phyloP scores from a whole-genome alignment of 2,113 vertebrate species.

The Zootoca vivipara region DNA sequence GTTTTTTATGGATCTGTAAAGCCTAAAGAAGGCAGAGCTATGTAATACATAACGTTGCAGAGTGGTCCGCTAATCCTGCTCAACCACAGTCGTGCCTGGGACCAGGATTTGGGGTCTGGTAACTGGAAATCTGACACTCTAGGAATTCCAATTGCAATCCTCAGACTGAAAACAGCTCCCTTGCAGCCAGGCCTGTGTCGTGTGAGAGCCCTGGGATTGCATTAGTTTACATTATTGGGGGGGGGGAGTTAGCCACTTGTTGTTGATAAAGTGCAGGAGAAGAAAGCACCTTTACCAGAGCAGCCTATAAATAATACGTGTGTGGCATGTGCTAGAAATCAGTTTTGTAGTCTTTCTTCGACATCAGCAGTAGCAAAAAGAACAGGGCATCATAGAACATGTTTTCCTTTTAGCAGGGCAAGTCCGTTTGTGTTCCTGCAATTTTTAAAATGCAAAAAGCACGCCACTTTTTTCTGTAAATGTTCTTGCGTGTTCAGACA shows the following conservation, averaged over 20 bases:
- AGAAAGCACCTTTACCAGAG: constrained; percentile 55
- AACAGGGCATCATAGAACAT: constrained; percentile 12
- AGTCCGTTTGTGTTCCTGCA: constrained; percentile 46
- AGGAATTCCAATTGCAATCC: constrained; percentile 78
- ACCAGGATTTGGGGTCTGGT: constrained; percentile 63
- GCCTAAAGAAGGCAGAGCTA: constrained; percentile 70
- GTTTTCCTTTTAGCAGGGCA: constrained; percentile 14
- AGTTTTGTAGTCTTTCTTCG: constrained; percentile 26
- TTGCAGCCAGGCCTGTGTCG: constrained; percentile 43
- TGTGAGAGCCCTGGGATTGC: constrained; percentile 52
- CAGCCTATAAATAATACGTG: constrained; percentile 61
- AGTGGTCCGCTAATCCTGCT: constrained; percentile 71
- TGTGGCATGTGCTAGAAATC: constrained; percentile 46
- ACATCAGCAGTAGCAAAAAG: constrained; percentile 21
- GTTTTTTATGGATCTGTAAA: constrained; percentile 71
- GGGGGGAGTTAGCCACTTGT: constrained; percentile 39
- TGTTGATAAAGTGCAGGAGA: constrained; percentile 71
- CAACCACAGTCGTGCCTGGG: constrained; percentile 65
- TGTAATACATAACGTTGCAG: constrained; percentile 61
- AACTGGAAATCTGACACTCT: constrained; percentile 72
- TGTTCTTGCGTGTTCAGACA: too few relatives aligned
- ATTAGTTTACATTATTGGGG: constrained; percentile 60
- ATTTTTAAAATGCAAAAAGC: constrained; percentile 54
- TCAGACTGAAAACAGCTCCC: constrained; percentile 75
- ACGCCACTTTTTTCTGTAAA: not conserved